Conservation (phyloP, 2,888 invertebrate species). For the Drosophila cognata region DNA sequence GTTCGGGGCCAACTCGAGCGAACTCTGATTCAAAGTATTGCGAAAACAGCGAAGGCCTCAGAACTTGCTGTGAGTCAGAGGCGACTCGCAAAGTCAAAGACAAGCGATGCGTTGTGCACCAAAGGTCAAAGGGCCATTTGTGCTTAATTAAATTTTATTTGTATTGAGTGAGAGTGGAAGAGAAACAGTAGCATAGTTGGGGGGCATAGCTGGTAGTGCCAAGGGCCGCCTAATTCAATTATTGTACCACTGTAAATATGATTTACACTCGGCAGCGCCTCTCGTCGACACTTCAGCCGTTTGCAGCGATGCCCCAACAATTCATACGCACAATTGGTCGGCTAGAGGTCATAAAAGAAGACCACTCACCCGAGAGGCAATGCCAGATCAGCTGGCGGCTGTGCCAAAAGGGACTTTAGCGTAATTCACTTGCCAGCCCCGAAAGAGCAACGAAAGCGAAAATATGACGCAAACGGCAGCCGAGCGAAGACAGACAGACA, state of each 20-base stretch:
- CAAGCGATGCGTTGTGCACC: conserved; percentile 21
- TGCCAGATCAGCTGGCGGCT: conserved; percentile 18
- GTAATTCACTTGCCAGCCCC: conserved; percentile 9
- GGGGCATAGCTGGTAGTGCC: conserved; percentile 13
- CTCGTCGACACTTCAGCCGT: conserved; percentile 43
- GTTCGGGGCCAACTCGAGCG: not conserved
- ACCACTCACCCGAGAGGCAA: conserved; percentile 54
- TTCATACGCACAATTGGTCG: conserved; percentile 67
- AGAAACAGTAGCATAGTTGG: conserved; percentile 10
- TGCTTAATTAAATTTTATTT: conserved; percentile 66
- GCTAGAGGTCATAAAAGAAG: conserved; percentile 73
- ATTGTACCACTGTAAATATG: conserved; percentile 80
- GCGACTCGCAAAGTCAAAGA: not conserved
- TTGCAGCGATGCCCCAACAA: conserved; percentile 29
- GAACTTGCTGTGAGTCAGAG: not conserved
- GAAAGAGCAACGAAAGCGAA: not conserved
- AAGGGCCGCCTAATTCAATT: conserved; percentile 73
- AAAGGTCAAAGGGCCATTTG: conserved; percentile 57
- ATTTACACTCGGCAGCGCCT: conserved; percentile 63
- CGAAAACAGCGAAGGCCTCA: not conserved
- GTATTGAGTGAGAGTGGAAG: conserved; percentile 24
- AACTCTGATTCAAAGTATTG: not conserved
- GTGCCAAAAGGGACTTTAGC: not conserved
- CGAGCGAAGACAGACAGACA: not conserved
- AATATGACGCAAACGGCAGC: not conserved